phyloP scores from a whole-genome alignment of 2,113 vertebrate species.

The Nyctereutes procyonoides region DNA sequence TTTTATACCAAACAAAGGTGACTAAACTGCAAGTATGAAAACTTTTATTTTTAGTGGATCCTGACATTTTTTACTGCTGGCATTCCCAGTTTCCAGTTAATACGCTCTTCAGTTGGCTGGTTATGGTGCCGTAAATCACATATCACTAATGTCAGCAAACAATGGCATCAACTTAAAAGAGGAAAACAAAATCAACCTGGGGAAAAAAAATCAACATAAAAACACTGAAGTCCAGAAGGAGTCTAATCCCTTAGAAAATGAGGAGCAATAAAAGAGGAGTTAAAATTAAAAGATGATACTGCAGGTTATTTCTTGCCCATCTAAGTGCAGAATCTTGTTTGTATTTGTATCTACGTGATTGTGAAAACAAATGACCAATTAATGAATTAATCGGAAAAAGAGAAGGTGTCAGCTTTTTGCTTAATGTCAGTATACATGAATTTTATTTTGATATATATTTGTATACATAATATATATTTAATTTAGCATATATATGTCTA shows the following conservation, averaged over 20 bases:
- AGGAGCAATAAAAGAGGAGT: background rate
- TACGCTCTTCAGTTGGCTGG: conserved; percentile 45
- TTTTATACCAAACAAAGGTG: conserved; percentile 32
- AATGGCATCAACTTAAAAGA: conserved; percentile 11
- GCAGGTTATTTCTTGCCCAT: background rate
- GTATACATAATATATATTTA: background rate
- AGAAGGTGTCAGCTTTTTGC: background rate
- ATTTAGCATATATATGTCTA: background rate
- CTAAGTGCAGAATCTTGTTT: background rate
- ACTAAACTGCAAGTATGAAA: conserved; percentile 32
- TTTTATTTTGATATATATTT: background rate
- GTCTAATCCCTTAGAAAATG: background rate
- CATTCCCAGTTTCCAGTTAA: conserved; percentile 45
- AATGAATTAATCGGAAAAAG: background rate
- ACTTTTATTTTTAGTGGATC: conserved; percentile 61
- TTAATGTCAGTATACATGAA: background rate
- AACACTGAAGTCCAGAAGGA: background rate
- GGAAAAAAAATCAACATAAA: conserved; percentile 1
- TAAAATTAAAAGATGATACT: background rate
- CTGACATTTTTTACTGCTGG: conserved; percentile 35
- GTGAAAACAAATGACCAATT: background rate
- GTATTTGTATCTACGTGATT: background rate
- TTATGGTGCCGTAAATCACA: conserved; percentile 48
- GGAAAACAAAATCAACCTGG: conserved; percentile 53
- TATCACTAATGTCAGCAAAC: conserved; percentile 56